These are phyloP conservation scores for Echinometra lucunter DNA, from an alignment of 53 echinoderm and acorn worm genomes.

Conservation along the genomic window DNA sequence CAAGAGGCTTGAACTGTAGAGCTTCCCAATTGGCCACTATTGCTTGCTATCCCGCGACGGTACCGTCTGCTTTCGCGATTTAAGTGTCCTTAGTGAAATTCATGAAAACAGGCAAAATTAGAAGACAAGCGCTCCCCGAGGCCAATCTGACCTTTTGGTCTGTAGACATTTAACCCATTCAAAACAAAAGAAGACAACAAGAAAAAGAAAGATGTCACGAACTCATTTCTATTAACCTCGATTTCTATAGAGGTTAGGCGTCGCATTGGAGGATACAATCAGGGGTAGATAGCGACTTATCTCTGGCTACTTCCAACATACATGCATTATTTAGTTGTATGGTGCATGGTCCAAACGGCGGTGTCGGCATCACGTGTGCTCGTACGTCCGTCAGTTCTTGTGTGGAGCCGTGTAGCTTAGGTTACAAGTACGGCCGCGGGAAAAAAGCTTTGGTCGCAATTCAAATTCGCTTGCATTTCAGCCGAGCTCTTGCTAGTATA, in stretches of 20 bases:
- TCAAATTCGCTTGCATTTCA: slow-evolving; percentile 57
- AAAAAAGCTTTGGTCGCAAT: slow-evolving; percentile 22
- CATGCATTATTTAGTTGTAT: slow-evolving; percentile 50
- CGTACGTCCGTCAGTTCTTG: neutral
- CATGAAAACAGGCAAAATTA: slow-evolving; percentile 53
- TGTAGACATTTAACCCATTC: slow-evolving; percentile 18
- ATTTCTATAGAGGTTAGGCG: slow-evolving; percentile 6
- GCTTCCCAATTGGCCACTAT: slow-evolving; percentile 49
- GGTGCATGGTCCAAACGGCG: neutral
- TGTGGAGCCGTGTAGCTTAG: slow-evolving; percentile 52
- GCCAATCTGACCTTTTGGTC: slow-evolving; percentile 50
- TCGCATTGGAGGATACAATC: slow-evolving; percentile 22
- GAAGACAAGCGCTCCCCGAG: slow-evolving; percentile 54
- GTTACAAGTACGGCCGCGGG: slow-evolving; percentile 60
- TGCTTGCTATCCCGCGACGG: slow-evolving; percentile 14
- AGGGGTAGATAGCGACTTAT: slow-evolving; percentile 27
- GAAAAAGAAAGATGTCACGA: slow-evolving; percentile 28
- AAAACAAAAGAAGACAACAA: neutral
- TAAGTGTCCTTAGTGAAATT: slow-evolving; percentile 59
- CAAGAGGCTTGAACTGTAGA: neutral
- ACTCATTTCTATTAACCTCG: slow-evolving; percentile 42
- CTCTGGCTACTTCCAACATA: slow-evolving; percentile 21
- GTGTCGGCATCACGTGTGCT: slow-evolving; percentile 41
- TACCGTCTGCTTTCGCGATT: slow-evolving; percentile 34
- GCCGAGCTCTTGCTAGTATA: slow-evolving; percentile 41